A percentile compares a stretch with the other conserved stretches of the same genome.
These are phyloP conservation scores for Heterohyrax brucei DNA, from an alignment of 2,797 vertebrate genomes.

Conservation along the genomic window DNA sequence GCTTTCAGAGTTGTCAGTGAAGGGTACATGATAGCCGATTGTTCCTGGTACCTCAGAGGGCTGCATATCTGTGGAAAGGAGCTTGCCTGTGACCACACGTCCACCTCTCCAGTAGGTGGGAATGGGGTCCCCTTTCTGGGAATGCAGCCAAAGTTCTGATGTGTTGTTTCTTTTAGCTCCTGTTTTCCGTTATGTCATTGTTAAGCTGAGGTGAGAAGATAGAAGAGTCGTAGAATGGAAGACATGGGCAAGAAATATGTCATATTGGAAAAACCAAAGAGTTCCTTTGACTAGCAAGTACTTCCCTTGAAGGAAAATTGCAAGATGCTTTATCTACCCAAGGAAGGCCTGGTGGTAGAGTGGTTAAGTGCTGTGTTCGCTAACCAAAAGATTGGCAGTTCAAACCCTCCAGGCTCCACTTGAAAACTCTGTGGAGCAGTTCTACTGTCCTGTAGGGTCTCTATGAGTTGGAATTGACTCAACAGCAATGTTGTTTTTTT, in stretches of 20 bases:
- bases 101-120: neutral
- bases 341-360: too few relatives aligned
- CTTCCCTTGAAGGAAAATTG: constrained; percentile 44
- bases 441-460: too few relatives aligned
- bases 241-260: constrained; percentile 45
- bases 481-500: too few relatives aligned
- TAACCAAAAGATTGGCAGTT: too few relatives aligned
- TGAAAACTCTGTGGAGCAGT: too few relatives aligned
- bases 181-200: constrained; percentile 61
- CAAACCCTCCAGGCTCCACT: too few relatives aligned
- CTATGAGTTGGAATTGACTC: too few relatives aligned
- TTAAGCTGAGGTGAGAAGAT: constrained; percentile 30
- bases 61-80: neutral
- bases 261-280: constrained; percentile 25
- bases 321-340: constrained; percentile 21
- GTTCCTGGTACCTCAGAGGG: neutral
- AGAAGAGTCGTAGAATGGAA: constrained; percentile 46
- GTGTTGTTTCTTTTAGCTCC: constrained; percentile 61
- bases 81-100: neutral
- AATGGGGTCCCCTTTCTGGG: constrained; percentile 50
- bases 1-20: neutral
- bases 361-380: too few relatives aligned
- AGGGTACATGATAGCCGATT: neutral
- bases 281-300: neutral
- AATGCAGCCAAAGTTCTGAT: constrained; percentile 11